Evolutionary conservation across 2,797 vertebrate species (phyloP).

Genomic region (Alca torda): DNA sequence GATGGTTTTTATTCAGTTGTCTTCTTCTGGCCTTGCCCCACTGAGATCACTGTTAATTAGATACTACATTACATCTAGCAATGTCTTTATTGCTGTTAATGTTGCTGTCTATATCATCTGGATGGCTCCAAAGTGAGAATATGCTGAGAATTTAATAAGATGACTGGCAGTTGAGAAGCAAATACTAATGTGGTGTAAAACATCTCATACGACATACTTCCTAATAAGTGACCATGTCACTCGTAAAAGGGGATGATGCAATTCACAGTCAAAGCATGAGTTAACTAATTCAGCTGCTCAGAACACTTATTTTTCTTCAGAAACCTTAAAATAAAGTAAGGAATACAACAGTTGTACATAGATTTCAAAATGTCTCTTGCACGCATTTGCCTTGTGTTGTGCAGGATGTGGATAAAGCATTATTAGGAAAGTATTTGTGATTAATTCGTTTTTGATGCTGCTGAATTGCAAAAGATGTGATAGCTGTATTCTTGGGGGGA

Average conservation of each 20-base stretch:
- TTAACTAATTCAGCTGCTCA: not conserved
- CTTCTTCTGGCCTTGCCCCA: conserved; percentile 13
- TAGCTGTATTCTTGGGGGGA: not conserved
- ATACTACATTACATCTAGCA: conserved; percentile 34
- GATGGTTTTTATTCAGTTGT: conserved; percentile 34
- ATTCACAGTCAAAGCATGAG: not conserved
- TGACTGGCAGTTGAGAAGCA: not conserved
- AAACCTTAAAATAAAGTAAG: not conserved
- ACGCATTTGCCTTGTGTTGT: accelerated
- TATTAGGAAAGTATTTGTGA: not conserved
- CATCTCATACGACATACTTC: not conserved
- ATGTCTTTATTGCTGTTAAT: conserved; percentile 53
- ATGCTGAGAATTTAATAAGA: conserved; percentile 58
- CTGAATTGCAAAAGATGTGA: not conserved
- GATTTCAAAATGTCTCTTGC: not conserved
- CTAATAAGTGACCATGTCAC: not conserved
- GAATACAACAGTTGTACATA: not conserved
- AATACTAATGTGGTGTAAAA: conserved; percentile 31
- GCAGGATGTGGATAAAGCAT: not conserved
- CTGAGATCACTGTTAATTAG: conserved; percentile 65
- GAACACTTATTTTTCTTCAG: not conserved
- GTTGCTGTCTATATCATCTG: conserved; percentile 38
- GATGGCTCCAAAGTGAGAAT: conserved; percentile 29
- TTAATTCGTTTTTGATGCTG: not conserved
- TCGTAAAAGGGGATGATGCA: not conserved